These are phyloP conservation scores for Varanus salvator DNA, from an alignment of 2,113 vertebrate genomes.

Conservation along the genomic window DNA sequence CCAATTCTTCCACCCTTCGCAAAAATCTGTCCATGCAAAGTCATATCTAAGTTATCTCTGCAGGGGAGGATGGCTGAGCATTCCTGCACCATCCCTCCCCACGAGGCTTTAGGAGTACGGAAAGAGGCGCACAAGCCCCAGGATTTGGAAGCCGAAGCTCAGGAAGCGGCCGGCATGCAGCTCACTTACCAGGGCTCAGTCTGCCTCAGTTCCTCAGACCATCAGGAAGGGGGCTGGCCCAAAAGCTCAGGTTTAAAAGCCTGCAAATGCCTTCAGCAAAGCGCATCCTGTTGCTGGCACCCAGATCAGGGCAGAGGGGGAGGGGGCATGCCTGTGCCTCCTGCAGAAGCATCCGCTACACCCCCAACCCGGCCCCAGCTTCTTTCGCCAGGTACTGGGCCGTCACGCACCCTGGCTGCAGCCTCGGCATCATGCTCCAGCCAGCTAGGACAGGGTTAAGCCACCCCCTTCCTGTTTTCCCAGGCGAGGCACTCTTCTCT, in stretches of 20 bases:
- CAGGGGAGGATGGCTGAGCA: not conserved
- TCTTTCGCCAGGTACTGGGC: not conserved
- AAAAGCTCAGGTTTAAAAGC: slow-evolving; percentile 69
- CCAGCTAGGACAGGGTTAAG: not conserved
- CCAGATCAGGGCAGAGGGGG: slow-evolving; percentile 37
- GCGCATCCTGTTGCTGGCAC: slow-evolving; percentile 66
- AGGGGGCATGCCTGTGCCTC: slow-evolving; percentile 23
- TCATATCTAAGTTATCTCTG: rapidly evolving
- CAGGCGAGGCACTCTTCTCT: not conserved
- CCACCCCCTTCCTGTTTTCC: not conserved
- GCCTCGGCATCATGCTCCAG: not conserved
- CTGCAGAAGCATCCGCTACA: slow-evolving; percentile 12
- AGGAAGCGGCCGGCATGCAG: slow-evolving; percentile 43
- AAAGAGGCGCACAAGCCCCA: not conserved
- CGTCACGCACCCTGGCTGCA: not conserved
- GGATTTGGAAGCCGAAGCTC: slow-evolving; percentile 25
- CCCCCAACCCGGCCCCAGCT: not conserved
- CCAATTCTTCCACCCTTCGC: not conserved
- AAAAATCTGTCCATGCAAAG: not conserved
- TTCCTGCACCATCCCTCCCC: not conserved
- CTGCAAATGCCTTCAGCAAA: slow-evolving; percentile 58
- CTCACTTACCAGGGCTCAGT: slow-evolving; percentile 57
- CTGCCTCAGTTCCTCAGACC: slow-evolving; percentile 62
- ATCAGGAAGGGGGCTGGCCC: slow-evolving; percentile 68
- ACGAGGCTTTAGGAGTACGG: not conserved